These are phyloP conservation scores for Nephrotoma flavescens DNA, from an alignment of 2,888 invertebrate species.

Conservation along the genomic window DNA sequence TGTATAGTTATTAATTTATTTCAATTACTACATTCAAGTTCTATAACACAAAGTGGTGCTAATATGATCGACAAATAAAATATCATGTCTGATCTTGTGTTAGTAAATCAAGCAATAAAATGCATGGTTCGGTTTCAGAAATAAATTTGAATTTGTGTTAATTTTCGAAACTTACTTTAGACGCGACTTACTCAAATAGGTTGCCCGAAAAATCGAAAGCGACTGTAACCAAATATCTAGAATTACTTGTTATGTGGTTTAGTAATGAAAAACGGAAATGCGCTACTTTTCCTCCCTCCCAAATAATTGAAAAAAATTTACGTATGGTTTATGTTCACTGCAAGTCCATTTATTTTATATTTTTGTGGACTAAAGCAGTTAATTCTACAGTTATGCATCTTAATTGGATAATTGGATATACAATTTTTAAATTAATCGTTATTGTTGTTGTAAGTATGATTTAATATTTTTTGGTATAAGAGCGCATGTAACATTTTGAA, in stretches of 20 bases:
- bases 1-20: too few relatives aligned
- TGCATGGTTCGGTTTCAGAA: too few relatives aligned
- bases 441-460: not conserved
- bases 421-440: not conserved
- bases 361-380: not conserved
- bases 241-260: too few relatives aligned
- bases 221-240: too few relatives aligned
- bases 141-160: too few relatives aligned
- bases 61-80: not conserved
- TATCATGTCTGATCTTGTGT: not conserved
- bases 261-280: not conserved
- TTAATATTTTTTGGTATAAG: not conserved
- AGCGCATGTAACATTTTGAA: not conserved
- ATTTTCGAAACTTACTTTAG: too few relatives aligned
- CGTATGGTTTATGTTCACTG: not conserved
- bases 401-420: not conserved
- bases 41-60: not conserved
- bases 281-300: not conserved
- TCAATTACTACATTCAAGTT: too few relatives aligned
- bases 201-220: too few relatives aligned
- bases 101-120: too few relatives aligned
- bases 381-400: not conserved
- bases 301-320: not conserved
- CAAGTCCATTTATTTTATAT: not conserved
- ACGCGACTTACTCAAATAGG: too few relatives aligned